Evolutionary conservation across 1,140 invertebrate genomes (phyloP).

Genomic region (Diachasma alloeum): DNA sequence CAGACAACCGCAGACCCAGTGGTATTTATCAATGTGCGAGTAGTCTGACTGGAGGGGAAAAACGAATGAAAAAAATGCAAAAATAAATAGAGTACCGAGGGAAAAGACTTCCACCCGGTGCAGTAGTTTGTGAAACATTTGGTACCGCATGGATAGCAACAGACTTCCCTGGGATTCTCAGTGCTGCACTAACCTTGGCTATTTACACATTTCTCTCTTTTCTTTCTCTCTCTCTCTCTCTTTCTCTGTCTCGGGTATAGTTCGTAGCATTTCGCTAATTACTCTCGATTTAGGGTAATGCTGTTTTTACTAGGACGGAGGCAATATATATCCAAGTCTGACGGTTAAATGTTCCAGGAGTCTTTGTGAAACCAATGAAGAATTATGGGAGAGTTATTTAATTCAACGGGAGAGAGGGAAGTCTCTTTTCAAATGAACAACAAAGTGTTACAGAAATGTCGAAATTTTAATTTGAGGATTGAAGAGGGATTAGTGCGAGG

Average conservation of each 20-base stretch:
- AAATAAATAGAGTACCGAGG: constrained; percentile 28
- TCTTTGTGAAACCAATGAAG: background rate
- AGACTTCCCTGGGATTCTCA: background rate
- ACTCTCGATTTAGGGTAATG: constrained; percentile 37
- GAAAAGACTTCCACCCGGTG: constrained; percentile 4
- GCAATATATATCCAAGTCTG: constrained; percentile 10
- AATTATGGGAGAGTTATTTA: background rate
- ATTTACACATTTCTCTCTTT: constrained; percentile 4
- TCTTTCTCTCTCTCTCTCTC: background rate
- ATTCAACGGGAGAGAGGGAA: background rate
- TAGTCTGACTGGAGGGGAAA: constrained; percentile 20
- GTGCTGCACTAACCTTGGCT: constrained; percentile 15
- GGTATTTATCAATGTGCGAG: constrained; percentile 12
- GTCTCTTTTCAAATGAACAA: background rate
- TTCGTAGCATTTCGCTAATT: constrained; percentile 27
- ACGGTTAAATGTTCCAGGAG: constrained; percentile 30
- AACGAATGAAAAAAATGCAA: constrained; percentile 15
- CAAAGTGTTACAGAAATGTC: no score
- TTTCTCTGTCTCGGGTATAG: background rate
- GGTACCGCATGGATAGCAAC: constrained; percentile 9
- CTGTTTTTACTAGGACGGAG: constrained; percentile 1
- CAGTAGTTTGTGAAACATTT: constrained; percentile 33
- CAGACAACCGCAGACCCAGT: background rate
- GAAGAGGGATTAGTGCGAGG: no score
- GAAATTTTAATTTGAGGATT: no score